These are phyloP conservation scores for Molossus molossus DNA, from an alignment of 2,797 vertebrate genomes.

Conservation along the genomic window DNA sequence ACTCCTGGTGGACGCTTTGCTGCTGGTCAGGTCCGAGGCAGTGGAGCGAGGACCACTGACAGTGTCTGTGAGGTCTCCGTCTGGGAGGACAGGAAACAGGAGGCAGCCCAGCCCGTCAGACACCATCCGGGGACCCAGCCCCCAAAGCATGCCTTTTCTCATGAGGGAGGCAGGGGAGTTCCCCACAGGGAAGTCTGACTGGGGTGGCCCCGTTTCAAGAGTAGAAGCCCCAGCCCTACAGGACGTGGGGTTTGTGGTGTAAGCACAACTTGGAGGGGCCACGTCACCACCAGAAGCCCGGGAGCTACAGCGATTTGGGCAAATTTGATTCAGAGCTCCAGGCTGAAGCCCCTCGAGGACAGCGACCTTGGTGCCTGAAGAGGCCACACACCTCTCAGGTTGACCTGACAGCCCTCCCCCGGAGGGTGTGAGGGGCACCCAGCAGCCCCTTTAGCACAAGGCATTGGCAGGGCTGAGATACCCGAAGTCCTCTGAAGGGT, in stretches of 20 bases:
- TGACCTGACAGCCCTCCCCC: background rate
- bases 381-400: background rate
- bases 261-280: background rate
- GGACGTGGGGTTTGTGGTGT: background rate
- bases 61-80: slow-evolving; percentile 97
- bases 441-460: background rate
- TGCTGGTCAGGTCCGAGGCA: slow-evolving; percentile 90
- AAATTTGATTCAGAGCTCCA: background rate
- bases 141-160: background rate
- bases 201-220: background rate
- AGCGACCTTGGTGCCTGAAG: background rate
- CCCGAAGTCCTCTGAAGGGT: background rate
- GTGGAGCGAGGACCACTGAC: slow-evolving; percentile 94
- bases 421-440: background rate
- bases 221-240: background rate
- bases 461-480: background rate
- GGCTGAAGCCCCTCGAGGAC: background rate
- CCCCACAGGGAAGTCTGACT: background rate
- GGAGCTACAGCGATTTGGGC: background rate
- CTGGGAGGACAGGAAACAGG: slow-evolving; percentile 87
- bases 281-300: background rate
- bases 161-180: background rate
- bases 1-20: slow-evolving; percentile 90
- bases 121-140: background rate
- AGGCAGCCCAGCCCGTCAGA: fast-evolving